Conservation (phyloP, 2,888 invertebrate genomes). For the Ramazzottius varieornatus region DNA sequence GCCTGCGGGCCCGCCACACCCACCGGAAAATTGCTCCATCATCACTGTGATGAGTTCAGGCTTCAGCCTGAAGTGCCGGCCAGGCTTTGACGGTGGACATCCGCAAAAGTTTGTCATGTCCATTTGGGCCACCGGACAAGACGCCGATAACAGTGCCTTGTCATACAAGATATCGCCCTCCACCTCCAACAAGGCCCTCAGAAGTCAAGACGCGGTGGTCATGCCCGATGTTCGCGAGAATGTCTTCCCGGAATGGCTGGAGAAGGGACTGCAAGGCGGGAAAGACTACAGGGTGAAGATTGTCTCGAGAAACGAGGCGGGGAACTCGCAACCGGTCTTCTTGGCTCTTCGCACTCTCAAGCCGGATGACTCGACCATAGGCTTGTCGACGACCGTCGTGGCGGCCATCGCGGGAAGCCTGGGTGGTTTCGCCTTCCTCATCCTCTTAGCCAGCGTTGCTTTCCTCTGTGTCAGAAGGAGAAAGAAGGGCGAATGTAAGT, state of each 20-base stretch:
- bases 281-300: background rate
- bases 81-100: background rate
- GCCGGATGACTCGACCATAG: background rate
- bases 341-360: background rate
- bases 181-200: background rate
- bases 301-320: background rate
- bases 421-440: background rate
- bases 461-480: background rate
- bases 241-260: background rate
- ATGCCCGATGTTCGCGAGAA: background rate
- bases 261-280: background rate
- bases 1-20: background rate
- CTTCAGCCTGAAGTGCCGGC: background rate
- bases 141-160: background rate
- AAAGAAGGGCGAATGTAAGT: slow-evolving; percentile 2
- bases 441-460: background rate
- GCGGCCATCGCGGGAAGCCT: background rate
- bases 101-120: background rate
- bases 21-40: slow-evolving; percentile 1
- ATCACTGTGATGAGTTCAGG: background rate
- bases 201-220: background rate
- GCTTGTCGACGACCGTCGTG: background rate
- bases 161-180: too few species aligned
- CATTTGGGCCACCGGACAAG: background rate
- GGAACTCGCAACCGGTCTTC: background rate